phyloP scores from a whole-genome alignment of 1,140 invertebrate genomes.

The Papilio dardanus region DNA sequence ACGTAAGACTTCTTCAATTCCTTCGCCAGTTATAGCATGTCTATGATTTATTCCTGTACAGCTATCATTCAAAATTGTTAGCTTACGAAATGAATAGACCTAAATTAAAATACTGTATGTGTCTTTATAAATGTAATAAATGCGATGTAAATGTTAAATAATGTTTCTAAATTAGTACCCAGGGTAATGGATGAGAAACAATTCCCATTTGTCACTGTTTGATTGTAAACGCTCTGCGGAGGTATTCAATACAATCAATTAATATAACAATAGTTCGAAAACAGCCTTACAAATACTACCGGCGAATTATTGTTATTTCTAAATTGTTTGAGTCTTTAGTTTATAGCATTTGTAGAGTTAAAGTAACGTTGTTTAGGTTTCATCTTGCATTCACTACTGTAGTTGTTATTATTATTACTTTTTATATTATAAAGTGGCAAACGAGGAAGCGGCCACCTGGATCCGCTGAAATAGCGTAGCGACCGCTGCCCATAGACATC shows the following conservation, averaged over 20 bases:
- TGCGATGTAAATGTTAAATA: conserved; percentile 41
- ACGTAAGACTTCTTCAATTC: too few relatives aligned
- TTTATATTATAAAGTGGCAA: too few relatives aligned
- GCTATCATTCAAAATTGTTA: too few relatives aligned
- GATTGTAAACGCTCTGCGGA: conserved; percentile 50
- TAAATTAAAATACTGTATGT: not conserved
- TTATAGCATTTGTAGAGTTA: not conserved
- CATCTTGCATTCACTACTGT: not conserved
- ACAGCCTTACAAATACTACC: conserved; percentile 31
- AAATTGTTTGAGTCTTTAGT: conserved; percentile 13
- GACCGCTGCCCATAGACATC: too few relatives aligned
- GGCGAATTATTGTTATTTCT: conserved; percentile 23
- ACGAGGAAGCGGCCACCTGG: too few relatives aligned
- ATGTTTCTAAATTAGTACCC: conserved; percentile 53
- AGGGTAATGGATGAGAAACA: conserved; percentile 59
- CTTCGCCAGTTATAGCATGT: not conserved
- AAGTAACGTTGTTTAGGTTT: conserved; percentile 1
- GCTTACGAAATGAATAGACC: not conserved
- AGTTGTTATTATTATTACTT: too few relatives aligned
- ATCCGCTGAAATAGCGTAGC: too few relatives aligned
- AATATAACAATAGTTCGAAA: conserved; percentile 34
- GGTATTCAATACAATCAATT: conserved; percentile 40
- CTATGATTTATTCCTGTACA: not conserved
- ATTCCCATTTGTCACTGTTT: conserved; percentile 65
- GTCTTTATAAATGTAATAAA: conserved; percentile 2